phyloP scores from a whole-genome alignment of 2,113 vertebrate species.

The Eretmodus cyanostictus region DNA sequence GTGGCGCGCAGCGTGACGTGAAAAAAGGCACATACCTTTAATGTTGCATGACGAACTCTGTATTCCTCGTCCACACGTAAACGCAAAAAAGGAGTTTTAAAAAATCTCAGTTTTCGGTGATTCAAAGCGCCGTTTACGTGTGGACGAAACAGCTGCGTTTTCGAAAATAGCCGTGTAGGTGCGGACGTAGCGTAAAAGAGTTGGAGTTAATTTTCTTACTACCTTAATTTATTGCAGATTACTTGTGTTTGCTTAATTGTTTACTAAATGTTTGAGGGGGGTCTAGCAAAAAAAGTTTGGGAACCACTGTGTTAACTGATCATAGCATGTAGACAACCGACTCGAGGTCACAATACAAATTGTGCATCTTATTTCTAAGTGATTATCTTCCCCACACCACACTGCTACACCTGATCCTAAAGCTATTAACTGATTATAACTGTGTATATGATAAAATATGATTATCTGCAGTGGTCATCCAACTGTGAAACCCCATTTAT shows the following conservation, averaged over 20 bases:
- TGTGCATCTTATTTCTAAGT: background rate
- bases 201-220: background rate
- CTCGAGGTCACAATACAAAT: background rate
- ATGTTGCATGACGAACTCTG: fast-evolving
- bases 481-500: background rate
- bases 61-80: fast-evolving
- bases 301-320: background rate
- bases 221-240: fast-evolving
- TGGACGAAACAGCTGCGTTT: background rate
- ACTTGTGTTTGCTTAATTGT: background rate
- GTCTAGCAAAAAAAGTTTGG: fast-evolving
- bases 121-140: fast-evolving
- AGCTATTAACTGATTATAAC: background rate
- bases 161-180: background rate
- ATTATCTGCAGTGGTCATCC: background rate
- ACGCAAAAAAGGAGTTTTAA: background rate
- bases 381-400: background rate
- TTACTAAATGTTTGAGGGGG: background rate
- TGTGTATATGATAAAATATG: background rate
- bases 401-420: background rate
- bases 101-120: fast-evolving
- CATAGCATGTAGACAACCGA: background rate
- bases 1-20: background rate
- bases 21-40: fast-evolving
- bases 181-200: background rate